Base-by-base conservation (phyloP, 1,140 invertebrate genomes). In the Zaprionus africanus region DNA sequence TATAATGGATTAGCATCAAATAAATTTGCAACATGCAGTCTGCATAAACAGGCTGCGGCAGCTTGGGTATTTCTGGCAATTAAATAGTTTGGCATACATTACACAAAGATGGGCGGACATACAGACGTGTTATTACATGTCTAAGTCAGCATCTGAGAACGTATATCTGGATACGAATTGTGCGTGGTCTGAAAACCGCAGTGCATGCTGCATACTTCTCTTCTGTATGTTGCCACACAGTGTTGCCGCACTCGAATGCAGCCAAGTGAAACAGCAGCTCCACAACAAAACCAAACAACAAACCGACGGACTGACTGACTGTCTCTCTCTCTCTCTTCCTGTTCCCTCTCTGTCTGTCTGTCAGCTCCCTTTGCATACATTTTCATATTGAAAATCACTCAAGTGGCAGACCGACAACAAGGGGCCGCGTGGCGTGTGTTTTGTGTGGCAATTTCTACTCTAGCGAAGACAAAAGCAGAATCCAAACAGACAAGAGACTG, bases 351-450 rank as follows among this genome's bases (percentile, higher is more conserved):
- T 61, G 38, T 56, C 63, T 67, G 69, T 70, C 74, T 87, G 85
- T 81, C 73, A 69, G 66, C 54, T 70, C 54, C 24, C 24, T 60
- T 54, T 46, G 22, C 43, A 69, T 84, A 81, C 84, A 87, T 88
- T 83, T 87, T 87, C 84, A 87, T 87, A 87, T 87, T 87, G 84
- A 87, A 87, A 87, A 90, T 87, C 84, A 87, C 71, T 87, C 81
- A 87, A 87, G 85, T 87, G 84, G 84, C 84, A 87, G 81, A 87
- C 84, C 83, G 69, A 70, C 78, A 67, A 66, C 78, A 71, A 46
- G 41, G n/a, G n/a, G 53, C 67, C 41, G 64, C 43, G 12, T 51
- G 31, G 19, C 34, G 43, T 56, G 69, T 66, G 68, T 74, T 88
- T 87, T 85, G 76, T 86, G 83, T 83, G 84, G 81, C 78, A 88